A percentile compares a stretch with the other conserved stretches of the same genome.
Conservation (phyloP, 2,113 vertebrate species). For the Irena cyanogastra region DNA sequence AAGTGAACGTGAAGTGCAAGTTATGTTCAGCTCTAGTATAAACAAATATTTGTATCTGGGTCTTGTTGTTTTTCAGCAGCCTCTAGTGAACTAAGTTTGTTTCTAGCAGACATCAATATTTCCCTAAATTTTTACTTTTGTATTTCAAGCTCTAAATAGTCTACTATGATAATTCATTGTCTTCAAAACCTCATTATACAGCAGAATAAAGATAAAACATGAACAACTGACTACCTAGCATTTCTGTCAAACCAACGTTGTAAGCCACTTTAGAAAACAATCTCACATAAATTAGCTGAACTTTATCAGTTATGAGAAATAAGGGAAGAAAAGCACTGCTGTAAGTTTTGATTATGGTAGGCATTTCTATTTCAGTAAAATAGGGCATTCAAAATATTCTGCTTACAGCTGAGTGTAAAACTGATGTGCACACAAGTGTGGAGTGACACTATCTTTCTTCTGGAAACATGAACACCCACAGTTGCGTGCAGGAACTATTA, state of each 20-base stretch:
- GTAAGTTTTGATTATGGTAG: slow-evolving; percentile 7
- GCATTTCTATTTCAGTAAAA: slow-evolving; percentile 28
- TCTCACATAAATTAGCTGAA: slow-evolving; percentile 55
- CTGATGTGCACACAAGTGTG: neutral
- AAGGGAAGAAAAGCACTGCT: neutral
- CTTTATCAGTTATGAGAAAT: slow-evolving; percentile 34
- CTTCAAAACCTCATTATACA: slow-evolving; percentile 44
- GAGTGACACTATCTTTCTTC: neutral
- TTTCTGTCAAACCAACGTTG: slow-evolving; percentile 56
- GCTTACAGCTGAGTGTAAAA: neutral
- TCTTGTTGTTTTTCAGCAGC: neutral
- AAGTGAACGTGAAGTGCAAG: neutral
- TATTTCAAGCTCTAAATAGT: slow-evolving; percentile 39
- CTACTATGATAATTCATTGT: slow-evolving; percentile 37
- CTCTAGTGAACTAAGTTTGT: neutral
- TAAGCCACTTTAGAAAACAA: slow-evolving; percentile 36
- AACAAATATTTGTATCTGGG: neutral
- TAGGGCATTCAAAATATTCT: neutral
- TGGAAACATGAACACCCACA: neutral
- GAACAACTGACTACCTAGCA: slow-evolving; percentile 31
- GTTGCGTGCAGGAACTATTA: neutral
- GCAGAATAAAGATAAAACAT: slow-evolving; percentile 53
- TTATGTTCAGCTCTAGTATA: neutral
- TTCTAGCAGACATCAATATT: neutral
- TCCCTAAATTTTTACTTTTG: slow-evolving; percentile 7